phyloP scores from a whole-genome alignment of 2,113 vertebrate genomes.

The Pampusana beccarii region DNA sequence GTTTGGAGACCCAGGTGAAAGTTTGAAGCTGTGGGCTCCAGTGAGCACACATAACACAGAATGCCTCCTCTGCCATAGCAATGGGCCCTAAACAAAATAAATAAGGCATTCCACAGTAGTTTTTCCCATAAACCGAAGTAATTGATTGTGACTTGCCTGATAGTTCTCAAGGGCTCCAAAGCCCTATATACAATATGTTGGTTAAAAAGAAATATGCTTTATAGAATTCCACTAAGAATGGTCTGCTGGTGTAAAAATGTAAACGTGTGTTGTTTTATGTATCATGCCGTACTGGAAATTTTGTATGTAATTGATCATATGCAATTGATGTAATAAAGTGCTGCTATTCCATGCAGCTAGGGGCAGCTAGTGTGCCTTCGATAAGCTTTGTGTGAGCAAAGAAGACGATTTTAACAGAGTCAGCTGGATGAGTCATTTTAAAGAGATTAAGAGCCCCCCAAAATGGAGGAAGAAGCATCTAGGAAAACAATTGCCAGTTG shows the following conservation, averaged over 20 bases:
- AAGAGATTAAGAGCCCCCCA: not conserved
- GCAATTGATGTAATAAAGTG: not conserved
- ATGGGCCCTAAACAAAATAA: not conserved
- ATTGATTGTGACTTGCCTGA: not conserved
- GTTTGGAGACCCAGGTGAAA: not conserved
- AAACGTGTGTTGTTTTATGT: not conserved
- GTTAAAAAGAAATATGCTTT: not conserved
- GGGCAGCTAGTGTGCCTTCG: constrained; percentile 19
- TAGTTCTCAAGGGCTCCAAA: not conserved
- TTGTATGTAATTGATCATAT: not conserved
- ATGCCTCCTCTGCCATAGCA: not conserved
- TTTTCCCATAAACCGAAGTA: not conserved
- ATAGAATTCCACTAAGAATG: not conserved
- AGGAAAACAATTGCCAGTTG: not conserved
- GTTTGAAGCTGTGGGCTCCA: not conserved
- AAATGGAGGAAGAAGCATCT: not conserved
- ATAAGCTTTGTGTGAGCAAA: not conserved
- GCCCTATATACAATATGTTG: not conserved
- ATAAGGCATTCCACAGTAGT: not conserved
- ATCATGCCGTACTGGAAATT: not conserved
- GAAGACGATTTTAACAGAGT: not conserved
- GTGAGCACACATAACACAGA: not conserved
- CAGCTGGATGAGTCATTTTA: not conserved
- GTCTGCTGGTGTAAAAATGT: not conserved
- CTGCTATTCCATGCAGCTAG: constrained; percentile 5